Percentiles rank a stretch among this genome's conserved stretches.
Evolutionary conservation across 2,113 vertebrate species (phyloP).

Genomic region (Oreochromis niloticus): DNA sequence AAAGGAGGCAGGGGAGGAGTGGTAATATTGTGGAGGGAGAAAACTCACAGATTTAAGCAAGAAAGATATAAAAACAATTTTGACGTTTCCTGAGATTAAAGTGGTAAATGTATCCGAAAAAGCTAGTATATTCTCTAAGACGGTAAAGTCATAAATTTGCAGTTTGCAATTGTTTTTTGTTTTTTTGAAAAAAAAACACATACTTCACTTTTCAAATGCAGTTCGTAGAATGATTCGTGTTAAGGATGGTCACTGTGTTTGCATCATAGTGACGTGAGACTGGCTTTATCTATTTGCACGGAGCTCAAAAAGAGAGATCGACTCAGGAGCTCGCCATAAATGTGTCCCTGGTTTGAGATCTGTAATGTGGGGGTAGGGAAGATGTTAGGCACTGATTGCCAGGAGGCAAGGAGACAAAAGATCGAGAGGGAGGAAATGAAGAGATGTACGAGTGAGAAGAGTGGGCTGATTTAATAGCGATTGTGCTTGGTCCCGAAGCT

Average conservation of each 20-base stretch:
- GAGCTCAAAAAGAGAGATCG: neutral
- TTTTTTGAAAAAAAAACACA: neutral
- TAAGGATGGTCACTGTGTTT: neutral
- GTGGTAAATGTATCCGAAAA: neutral
- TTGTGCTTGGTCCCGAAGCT: neutral
- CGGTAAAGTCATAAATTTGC: neutral
- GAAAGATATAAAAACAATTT: neutral
- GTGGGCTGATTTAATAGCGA: conserved; percentile 8
- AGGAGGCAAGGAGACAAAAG: neutral
- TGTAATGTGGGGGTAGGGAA: conserved; percentile 6
- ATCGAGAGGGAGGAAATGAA: neutral
- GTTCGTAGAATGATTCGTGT: neutral
- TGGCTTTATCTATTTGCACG: neutral
- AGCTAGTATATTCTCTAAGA: neutral
- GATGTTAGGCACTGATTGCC: conserved; percentile 8
- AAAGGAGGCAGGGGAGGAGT: neutral
- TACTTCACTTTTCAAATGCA: neutral
- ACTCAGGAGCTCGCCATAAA: neutral
- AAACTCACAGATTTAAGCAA: neutral
- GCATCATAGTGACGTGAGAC: neutral
- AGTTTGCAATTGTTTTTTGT: neutral
- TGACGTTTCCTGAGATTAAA: neutral
- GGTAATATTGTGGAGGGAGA: neutral
- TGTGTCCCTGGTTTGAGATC: conserved; percentile 14
- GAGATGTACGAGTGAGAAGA: neutral